Conservation (phyloP, 1,140 invertebrate species). For the Trichonephila inaurata region DNA sequence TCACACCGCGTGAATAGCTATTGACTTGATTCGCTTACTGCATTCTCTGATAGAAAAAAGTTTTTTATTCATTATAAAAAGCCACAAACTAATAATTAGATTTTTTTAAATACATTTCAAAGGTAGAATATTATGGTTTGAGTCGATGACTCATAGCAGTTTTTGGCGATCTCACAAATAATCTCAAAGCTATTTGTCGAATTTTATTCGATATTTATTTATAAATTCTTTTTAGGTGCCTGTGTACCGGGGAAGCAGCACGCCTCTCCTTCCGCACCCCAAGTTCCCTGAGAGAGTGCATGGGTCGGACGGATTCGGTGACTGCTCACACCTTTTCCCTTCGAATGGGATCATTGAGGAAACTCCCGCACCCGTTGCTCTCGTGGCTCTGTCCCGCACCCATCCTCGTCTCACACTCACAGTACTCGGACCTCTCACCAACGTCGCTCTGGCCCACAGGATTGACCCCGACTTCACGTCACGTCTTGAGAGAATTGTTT, state of each 20-base stretch:
- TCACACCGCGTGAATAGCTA: too few species aligned
- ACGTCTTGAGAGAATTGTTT: conserved; percentile 79
- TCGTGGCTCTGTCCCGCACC: conserved; percentile 81
- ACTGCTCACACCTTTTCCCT: conserved; percentile 76
- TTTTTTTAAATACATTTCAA: too few species aligned
- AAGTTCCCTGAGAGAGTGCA: conserved; percentile 58
- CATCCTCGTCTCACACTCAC: conserved; percentile 83
- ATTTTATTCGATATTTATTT: too few species aligned
- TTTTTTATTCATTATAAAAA: too few species aligned
- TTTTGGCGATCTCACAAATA: too few species aligned
- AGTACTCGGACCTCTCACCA: conserved; percentile 84
- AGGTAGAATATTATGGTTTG: too few species aligned
- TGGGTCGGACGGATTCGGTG: conserved; percentile 79
- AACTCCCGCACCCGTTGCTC: conserved; percentile 76
- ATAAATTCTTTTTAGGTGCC: conserved; percentile 82
- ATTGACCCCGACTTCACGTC: conserved; percentile 80
- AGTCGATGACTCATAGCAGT: too few species aligned
- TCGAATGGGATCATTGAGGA: conserved; percentile 53
- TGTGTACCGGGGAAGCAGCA: conserved; percentile 86
- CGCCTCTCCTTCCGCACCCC: conserved; percentile 79
- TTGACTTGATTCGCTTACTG: too few species aligned
- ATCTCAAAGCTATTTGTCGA: too few species aligned
- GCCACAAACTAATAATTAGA: too few species aligned
- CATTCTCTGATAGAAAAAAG: too few species aligned
- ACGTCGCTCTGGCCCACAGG: conserved; percentile 82